Base-by-base conservation (phyloP, 2,797 vertebrate genomes). In the Acanthis flammea region DNA sequence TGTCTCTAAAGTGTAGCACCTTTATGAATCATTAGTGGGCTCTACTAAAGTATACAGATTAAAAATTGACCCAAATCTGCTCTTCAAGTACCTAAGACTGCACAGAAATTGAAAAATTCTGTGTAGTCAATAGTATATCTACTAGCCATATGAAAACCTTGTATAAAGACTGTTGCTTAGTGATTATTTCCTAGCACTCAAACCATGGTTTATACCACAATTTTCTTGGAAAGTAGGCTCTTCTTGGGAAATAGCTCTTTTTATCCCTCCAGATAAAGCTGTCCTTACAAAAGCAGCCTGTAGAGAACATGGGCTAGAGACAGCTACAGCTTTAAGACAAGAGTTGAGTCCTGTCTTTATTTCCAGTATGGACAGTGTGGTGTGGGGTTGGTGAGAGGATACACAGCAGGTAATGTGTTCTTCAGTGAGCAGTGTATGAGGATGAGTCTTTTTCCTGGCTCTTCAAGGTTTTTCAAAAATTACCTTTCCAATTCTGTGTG, bases 281-380 rank as follows among this genome's bases (percentile, higher is more conserved):
- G 12, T 78, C 22, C 45, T 88, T 70, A 70, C 14, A 81, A 48
- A 75, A 78, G 51, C 16, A 72, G 23, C 15, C 44, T 9, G 4
- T 8, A 54, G 47, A 67, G 42, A 88, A 65, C 23, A 33, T 3
- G 17, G 31, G 51, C 35, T 13, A 37, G 58, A 86, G 24, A 44
- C 8, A n/a, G 44, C 62, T 86, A 42, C 25, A 72, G 51, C 44
- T 93, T 16, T 42, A 42, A 80, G 33, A 30, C 0, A 0, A 44
- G 16, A 76, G 17, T 57, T 72, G 15, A 73, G 37, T 57, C 21
- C 35, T 15, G 3, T 42, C 16, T 25, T 66, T 83, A 47, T 48
- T 76, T 90, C 48, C 73, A 76, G 19, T 9, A 41, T 3, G 13
- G 39, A 35, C 35, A 62, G 9, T 0, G 0, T 12, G 4, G n/a